Evolutionary conservation across 2,888 invertebrate genomes (phyloP).

Genomic region (Meghimatium bilineatum): DNA sequence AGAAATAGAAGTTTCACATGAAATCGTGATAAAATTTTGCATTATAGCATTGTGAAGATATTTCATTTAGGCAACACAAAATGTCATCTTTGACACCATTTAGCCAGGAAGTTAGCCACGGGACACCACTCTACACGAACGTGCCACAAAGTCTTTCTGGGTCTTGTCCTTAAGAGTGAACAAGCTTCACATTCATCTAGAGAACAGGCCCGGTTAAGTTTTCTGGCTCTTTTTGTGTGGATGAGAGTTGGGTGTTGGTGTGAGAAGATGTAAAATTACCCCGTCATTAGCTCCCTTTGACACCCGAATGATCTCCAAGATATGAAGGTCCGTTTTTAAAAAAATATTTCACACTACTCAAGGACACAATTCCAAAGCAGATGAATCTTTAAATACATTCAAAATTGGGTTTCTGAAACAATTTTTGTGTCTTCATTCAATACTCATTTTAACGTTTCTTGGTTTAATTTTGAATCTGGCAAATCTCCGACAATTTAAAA

Average conservation of each 20-base stretch:
- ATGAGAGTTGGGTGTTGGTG: slow-evolving; percentile 18
- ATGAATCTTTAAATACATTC: neutral
- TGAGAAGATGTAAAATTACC: slow-evolving; percentile 30
- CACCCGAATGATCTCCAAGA: neutral
- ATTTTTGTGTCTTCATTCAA: slow-evolving; percentile 6
- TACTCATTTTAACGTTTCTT: neutral
- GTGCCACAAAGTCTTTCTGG: slow-evolving; percentile 20
- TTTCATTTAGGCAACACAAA: neutral
- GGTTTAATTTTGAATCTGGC: neutral
- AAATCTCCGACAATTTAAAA: no score
- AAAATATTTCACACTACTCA: neutral
- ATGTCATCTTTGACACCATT: slow-evolving; percentile 26
- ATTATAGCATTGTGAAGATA: neutral
- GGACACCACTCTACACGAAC: slow-evolving; percentile 21
- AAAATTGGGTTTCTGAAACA: slow-evolving; percentile 17
- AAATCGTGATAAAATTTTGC: no score
- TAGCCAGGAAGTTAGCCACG: slow-evolving; percentile 12
- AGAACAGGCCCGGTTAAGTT: slow-evolving; percentile 1
- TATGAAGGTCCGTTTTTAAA: neutral
- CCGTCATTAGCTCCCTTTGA: slow-evolving; percentile 36
- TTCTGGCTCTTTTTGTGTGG: neutral
- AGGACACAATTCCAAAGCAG: neutral
- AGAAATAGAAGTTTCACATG: no score
- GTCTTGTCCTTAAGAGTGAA: neutral
- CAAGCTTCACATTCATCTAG: neutral